phyloP scores from a whole-genome alignment of 2,888 invertebrate species.

The Cataglyphis altisquamis region DNA sequence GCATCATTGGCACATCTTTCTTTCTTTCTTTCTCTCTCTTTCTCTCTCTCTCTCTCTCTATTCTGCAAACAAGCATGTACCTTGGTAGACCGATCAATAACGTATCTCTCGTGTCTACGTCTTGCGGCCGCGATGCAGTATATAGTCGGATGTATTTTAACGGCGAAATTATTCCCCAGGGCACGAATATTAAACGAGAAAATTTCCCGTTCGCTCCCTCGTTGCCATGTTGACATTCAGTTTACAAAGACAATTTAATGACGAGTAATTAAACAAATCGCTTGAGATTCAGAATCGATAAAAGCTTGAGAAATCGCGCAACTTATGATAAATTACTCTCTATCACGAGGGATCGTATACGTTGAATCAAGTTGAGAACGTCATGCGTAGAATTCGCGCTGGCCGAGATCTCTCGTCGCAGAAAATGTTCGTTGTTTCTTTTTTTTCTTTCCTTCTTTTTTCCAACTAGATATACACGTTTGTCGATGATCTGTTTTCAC shows the following conservation, averaged over 20 bases:
- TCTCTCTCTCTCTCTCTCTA: constrained; percentile 28
- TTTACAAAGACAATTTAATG: background rate
- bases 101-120: constrained; percentile 50
- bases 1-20: constrained; percentile 27
- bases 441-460: background rate
- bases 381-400: background rate
- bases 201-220: background rate
- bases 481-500: background rate
- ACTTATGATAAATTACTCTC: background rate
- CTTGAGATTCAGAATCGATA: background rate
- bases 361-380: background rate
- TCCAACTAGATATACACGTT: background rate
- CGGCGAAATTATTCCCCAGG: constrained; percentile 38
- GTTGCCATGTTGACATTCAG: background rate
- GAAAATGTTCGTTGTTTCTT: background rate
- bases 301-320: constrained; percentile 6
- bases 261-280: constrained; percentile 2
- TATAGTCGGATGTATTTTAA: constrained; percentile 19
- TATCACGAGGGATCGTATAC: background rate
- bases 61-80: constrained; percentile 51
- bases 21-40: constrained; percentile 6
- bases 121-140: constrained; percentile 41
- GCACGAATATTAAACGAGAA: constrained; percentile 19
- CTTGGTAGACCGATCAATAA: constrained; percentile 67
- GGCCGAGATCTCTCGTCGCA: background rate